Evolutionary conservation across 1,140 invertebrate genomes (phyloP).

Genomic region (Drosophila littoralis): DNA sequence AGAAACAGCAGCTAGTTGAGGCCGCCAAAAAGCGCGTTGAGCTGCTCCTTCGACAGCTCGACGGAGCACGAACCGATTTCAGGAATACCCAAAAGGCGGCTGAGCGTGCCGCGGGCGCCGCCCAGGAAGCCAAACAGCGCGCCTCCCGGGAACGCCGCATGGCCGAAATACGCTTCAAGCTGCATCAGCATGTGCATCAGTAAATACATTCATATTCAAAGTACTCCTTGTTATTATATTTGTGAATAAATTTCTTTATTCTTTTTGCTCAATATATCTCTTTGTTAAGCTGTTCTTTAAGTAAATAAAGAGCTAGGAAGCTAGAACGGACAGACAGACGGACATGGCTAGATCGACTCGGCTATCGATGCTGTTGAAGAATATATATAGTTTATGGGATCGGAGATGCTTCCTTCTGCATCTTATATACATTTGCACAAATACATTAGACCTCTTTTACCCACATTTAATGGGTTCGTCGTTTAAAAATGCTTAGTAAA

Average conservation of each 20-base stretch:
- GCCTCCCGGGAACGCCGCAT: constrained; percentile 51
- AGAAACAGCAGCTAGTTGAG: constrained; percentile 87
- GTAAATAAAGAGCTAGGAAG: too few relatives aligned
- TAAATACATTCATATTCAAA: not conserved
- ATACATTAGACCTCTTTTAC: too few relatives aligned
- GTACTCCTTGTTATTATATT: not conserved
- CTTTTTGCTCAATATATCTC: not conserved
- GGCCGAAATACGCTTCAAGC: constrained; percentile 24
- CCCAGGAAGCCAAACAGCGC: constrained; percentile 85
- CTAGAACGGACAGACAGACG: too few relatives aligned
- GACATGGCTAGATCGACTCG: too few relatives aligned
- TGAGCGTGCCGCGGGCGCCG: constrained; percentile 86
- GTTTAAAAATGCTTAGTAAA: too few relatives aligned
- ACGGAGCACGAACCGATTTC: constrained; percentile 86
- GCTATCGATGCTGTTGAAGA: too few relatives aligned
- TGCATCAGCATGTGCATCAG: not conserved
- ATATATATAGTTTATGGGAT: too few relatives aligned
- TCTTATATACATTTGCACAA: too few relatives aligned
- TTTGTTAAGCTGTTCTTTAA: not conserved
- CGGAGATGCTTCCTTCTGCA: too few relatives aligned
- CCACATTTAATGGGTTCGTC: too few relatives aligned
- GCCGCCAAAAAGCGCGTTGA: constrained; percentile 87
- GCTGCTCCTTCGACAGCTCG: constrained; percentile 86
- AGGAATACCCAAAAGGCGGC: constrained; percentile 87
- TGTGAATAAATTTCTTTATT: not conserved